Evolutionary conservation across 2,888 invertebrate genomes (phyloP).

Genomic region (Mantis religiosa): DNA sequence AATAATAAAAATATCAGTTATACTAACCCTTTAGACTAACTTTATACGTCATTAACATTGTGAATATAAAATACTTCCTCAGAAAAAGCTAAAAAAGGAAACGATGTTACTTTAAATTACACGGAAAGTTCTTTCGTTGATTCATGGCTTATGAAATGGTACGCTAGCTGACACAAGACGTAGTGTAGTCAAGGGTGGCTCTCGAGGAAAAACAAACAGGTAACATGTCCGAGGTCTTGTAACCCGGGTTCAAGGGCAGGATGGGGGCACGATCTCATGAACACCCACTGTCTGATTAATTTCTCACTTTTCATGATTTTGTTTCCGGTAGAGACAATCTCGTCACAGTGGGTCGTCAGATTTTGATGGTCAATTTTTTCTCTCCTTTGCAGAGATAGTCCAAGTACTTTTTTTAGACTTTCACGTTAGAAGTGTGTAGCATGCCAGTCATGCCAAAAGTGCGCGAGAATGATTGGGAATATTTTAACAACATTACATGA

Average conservation of each 20-base stretch:
- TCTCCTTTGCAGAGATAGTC: not conserved
- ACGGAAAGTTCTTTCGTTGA: not conserved
- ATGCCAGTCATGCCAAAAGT: not conserved
- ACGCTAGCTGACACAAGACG: too few relatives aligned
- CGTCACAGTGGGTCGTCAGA: not conserved
- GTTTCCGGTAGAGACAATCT: not conserved
- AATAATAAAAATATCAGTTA: too few relatives aligned
- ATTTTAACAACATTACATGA: not conserved
- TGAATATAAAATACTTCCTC: too few relatives aligned
- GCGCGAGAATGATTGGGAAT: not conserved
- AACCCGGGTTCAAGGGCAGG: slow-evolving; percentile 21
- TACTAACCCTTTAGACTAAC: too few relatives aligned
- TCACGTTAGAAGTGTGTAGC: not conserved
- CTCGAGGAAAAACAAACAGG: not conserved
- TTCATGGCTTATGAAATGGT: not conserved
- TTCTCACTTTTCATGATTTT: not conserved
- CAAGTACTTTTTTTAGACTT: not conserved
- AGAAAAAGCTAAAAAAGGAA: too few relatives aligned
- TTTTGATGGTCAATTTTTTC: not conserved
- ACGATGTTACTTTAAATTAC: too few relatives aligned
- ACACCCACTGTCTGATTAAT: slow-evolving; percentile 6
- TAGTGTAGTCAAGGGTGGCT: not conserved
- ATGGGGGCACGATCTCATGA: slow-evolving; percentile 10
- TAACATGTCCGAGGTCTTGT: slow-evolving; percentile 24
- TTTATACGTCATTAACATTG: too few relatives aligned